These are phyloP conservation scores for Lagocephalus sceleratus DNA, from an alignment of 2,797 vertebrate genomes.

Conservation along the genomic window DNA sequence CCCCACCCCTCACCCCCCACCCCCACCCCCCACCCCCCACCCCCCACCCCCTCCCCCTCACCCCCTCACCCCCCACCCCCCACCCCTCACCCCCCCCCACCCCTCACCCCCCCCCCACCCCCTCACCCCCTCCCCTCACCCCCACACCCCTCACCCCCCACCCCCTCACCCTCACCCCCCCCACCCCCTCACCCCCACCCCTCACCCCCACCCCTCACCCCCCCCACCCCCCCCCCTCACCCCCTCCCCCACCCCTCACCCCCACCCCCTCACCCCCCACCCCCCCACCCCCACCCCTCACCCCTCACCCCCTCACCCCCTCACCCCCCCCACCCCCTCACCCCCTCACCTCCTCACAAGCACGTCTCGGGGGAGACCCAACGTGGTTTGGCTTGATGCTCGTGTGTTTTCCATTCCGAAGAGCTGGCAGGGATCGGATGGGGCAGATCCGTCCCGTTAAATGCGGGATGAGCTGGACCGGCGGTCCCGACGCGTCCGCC, in stretches of 20 bases:
- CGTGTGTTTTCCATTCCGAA: slow-evolving; percentile 40
- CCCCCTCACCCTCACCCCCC: slow-evolving; percentile 8
- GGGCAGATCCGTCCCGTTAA: slow-evolving; percentile 25
- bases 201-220: too few relatives aligned
- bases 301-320: slow-evolving; percentile 4
- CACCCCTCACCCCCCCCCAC: too few relatives aligned
- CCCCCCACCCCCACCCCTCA: slow-evolving; percentile 4
- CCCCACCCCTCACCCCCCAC: not conserved
- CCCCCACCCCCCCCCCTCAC: slow-evolving; percentile 8
- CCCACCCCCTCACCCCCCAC: slow-evolving; percentile 13
- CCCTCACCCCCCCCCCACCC: slow-evolving; percentile 16
- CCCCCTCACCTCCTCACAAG: not conserved
- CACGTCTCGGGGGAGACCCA: slow-evolving; percentile 16
- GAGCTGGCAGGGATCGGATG: slow-evolving; percentile 32
- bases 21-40: too few relatives aligned
- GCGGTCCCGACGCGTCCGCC: slow-evolving; percentile 1
- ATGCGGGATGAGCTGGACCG: slow-evolving; percentile 24
- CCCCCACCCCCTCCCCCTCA: slow-evolving; percentile 16
- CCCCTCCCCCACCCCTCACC: not conserved
- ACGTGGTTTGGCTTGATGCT: slow-evolving; percentile 24
- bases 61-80: not conserved
- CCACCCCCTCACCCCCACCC: not conserved
- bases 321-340: slow-evolving; percentile 12
- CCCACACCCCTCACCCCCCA: too few relatives aligned
- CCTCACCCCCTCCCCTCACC: not conserved